phyloP scores from a whole-genome alignment of 2,797 vertebrate genomes.

The Hyperoplus immaculatus region DNA sequence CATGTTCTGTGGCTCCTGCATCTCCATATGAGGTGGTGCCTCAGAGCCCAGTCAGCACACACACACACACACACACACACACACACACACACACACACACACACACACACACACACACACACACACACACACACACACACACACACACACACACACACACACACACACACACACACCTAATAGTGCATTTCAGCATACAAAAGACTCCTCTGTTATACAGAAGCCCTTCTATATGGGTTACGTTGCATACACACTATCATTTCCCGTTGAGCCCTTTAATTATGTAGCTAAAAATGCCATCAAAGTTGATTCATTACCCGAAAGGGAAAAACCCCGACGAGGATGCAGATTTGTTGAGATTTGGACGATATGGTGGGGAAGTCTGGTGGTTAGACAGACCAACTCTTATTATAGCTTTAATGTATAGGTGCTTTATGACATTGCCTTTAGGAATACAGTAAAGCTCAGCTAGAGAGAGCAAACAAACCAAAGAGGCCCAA shows the following conservation, averaged over 20 bases:
- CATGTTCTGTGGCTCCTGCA: slow-evolving; percentile 47
- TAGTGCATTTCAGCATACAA: slow-evolving; percentile 37
- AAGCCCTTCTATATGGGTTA: slow-evolving; percentile 44
- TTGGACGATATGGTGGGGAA: slow-evolving; percentile 37
- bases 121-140: no score
- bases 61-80: no score
- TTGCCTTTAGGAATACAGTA: slow-evolving; percentile 16
- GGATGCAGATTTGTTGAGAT: slow-evolving; percentile 50
- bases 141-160: no score
- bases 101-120: no score
- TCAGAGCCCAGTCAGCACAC: slow-evolving; percentile 22
- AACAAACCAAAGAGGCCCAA: background rate
- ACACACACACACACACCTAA: slow-evolving; percentile 18
- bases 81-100: no score
- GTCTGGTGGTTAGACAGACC: slow-evolving; percentile 32
- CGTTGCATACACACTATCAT: slow-evolving; percentile 60
- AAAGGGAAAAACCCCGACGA: slow-evolving; percentile 46
- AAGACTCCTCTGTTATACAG: slow-evolving; percentile 37
- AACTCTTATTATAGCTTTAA: slow-evolving; percentile 59
- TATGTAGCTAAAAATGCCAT: slow-evolving; percentile 63
- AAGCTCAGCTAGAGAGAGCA: background rate
- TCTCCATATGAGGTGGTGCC: slow-evolving; percentile 34
- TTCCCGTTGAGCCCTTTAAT: slow-evolving; percentile 62
- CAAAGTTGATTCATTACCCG: slow-evolving; percentile 48
- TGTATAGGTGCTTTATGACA: slow-evolving; percentile 31